phyloP scores from a whole-genome alignment of 1,140 invertebrate genomes.

The Piezodorus guildinii region DNA sequence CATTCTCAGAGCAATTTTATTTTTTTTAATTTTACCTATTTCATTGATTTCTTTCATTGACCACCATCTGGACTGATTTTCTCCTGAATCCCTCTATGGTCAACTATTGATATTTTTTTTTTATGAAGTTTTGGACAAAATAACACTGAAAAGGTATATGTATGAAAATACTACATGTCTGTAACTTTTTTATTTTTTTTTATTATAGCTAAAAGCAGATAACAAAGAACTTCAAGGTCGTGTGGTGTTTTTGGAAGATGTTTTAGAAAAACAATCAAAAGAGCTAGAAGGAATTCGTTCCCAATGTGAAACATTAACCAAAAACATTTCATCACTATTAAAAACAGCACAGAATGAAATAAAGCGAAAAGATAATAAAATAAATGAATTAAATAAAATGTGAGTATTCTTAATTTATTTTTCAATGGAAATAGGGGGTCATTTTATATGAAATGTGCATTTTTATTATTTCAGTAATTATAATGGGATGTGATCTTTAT shows the following conservation, averaged over 20 bases:
- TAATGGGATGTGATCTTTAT: too few species aligned
- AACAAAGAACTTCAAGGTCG: not conserved
- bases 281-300: not conserved
- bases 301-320: not conserved
- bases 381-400: not conserved
- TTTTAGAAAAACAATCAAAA: not conserved
- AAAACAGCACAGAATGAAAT: not conserved
- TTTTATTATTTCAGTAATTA: too few species aligned
- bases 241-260: not conserved
- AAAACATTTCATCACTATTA: not conserved
- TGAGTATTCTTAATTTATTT: not conserved
- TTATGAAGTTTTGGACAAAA: too few species aligned
- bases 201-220: not conserved
- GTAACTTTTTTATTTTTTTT: not conserved
- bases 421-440: too few species aligned
- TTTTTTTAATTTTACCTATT: too few species aligned
- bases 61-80: too few species aligned
- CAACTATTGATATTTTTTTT: too few species aligned
- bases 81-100: too few species aligned
- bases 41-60: too few species aligned
- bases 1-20: too few species aligned
- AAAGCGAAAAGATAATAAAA: not conserved
- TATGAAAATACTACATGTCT: not conserved
- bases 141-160: too few species aligned
- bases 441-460: too few species aligned